These are phyloP conservation scores for Yponomeuta sedellus DNA, from an alignment of 2,888 invertebrate genomes.

Conservation along the genomic window DNA sequence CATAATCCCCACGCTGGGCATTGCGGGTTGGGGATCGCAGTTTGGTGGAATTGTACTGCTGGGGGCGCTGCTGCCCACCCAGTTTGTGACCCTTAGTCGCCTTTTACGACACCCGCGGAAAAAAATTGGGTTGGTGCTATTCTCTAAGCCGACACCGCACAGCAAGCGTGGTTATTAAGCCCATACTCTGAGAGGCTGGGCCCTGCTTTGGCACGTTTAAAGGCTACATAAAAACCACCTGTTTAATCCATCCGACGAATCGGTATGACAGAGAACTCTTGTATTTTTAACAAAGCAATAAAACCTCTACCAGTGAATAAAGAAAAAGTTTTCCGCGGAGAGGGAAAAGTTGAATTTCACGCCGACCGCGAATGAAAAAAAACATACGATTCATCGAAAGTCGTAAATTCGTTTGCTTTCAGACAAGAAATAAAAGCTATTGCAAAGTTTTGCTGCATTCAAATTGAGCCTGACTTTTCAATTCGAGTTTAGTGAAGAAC, in stretches of 20 bases:
- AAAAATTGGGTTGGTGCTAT: too few relatives aligned
- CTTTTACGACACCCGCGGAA: too few relatives aligned
- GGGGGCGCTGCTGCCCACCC: too few relatives aligned
- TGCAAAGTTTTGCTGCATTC: constrained; percentile 64
- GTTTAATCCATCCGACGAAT: not conserved
- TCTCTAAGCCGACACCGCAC: too few relatives aligned
- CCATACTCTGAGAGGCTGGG: too few relatives aligned
- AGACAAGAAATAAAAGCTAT: constrained; percentile 62
- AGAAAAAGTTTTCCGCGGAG: constrained; percentile 9
- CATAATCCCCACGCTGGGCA: too few relatives aligned
- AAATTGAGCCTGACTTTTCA: constrained; percentile 64
- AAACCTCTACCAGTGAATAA: constrained; percentile 16
- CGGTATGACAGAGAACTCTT: not conserved
- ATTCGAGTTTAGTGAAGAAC: constrained; percentile 63
- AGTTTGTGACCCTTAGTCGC: too few relatives aligned
- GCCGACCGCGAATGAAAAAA: constrained; percentile 8
- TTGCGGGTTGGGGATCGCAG: too few relatives aligned
- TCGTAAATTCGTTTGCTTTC: constrained; percentile 49
- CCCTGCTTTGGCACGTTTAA: too few relatives aligned
- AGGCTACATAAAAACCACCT: too few relatives aligned
- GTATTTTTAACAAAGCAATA: constrained; percentile 3
- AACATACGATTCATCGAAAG: constrained; percentile 12
- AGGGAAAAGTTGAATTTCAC: constrained; percentile 11
- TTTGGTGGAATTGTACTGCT: too few relatives aligned
- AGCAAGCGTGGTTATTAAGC: too few relatives aligned